Base-by-base conservation (phyloP, 2,888 invertebrate genomes). In the Gastracanthus pulcherrimus region DNA sequence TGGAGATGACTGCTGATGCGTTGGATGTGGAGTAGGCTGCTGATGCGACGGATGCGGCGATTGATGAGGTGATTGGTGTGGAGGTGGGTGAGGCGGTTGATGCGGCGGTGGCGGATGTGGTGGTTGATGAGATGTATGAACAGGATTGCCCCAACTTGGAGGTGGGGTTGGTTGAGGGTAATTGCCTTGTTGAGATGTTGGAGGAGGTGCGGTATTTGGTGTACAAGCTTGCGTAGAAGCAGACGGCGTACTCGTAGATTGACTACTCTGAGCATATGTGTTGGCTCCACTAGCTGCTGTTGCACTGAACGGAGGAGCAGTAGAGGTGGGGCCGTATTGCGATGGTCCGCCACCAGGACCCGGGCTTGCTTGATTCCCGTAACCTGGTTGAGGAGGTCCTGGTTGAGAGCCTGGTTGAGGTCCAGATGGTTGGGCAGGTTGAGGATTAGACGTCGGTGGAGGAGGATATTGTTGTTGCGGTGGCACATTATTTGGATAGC, bases 131-230 rank as follows among this genome's bases (percentile, higher is more conserved):
- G 85, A 91, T 86, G 80, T 92, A 90, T 90, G 93, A 91, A 88
- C 92, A 0, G 94, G 94, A 82, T 95, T 94, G 76, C 95, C 95
- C 76, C 94, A 93, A 26, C 36, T 80, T 29, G 94, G 94, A 2
- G 95, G 94, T 2, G 95, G 94, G 87, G 94, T 94, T 36, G 94
- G 93, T 86, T 95, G 93, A 58, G 89, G 88, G 80, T 89, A 91
- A 58, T 89, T 89, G 6, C 90, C 89, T 82, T 92, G 92, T 82
- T 92, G 88, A 71, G 89, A 85, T 2, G 92, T 88, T 1, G 91
- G 91, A 51, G 92, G 92, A 23, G 92, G 90, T 45, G 89, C 88
- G 84, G 87, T 87, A 77, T 93, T 94, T n/a, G 95, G 93, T 0
- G 94, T 94, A 90, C 94, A 95, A 34, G 94, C 94, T 82, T 92